Evolutionary conservation across 2,113 vertebrate species (phyloP), one percentile per base, ranked within the genome.

Genomic region (Brachyistius frenatus): DNA sequence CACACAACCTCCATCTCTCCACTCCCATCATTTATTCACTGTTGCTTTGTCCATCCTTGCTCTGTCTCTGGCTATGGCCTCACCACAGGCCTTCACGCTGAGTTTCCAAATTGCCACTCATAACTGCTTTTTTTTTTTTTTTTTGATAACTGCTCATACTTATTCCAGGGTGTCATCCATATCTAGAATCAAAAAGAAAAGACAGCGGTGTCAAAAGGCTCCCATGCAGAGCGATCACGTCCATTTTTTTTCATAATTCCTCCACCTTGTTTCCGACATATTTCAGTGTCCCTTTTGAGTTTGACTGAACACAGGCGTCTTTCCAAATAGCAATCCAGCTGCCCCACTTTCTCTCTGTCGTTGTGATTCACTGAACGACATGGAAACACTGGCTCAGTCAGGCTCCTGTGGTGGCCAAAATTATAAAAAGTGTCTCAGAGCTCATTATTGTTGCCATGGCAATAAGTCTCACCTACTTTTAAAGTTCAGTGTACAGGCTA

Each of bases 21-120:
- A n/a, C 44, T 71, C 41, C 37, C 33, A 63, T 75, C 9, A 81
- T 83, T 78, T 72, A 88, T 81, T 72, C 36, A 61, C 56, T 4
- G 5, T 36, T 56, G 47, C 56, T 49, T 56, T 47, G 0, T 37
- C 15, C 1, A 1, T 31, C 14, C n/a, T 31, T 33, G 13, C 7
- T 39, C 49, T 44, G 15, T 6, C 50, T 55, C 23, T 54, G 32
- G 6, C 60, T 66, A n/a, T 0, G 5, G 41, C 32, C 46, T 37
- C 66, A 73, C 5, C 16, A 0, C 62, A 73, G 47, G 64, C 35
- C 54, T 6, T 62, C 53, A 64, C 9, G 36, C 66, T 39, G 75
- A 49, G 57, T 47, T 65, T 84, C 35, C 32, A 74, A 65, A 78
- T 64, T 62, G 14, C 8, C 52, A 33, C n/a, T 61, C 23, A 46